Percentiles rank a stretch among this genome's conserved stretches.
phyloP scores from a whole-genome alignment of 2,113 vertebrate species.

The Beaufortia kweichowensis region DNA sequence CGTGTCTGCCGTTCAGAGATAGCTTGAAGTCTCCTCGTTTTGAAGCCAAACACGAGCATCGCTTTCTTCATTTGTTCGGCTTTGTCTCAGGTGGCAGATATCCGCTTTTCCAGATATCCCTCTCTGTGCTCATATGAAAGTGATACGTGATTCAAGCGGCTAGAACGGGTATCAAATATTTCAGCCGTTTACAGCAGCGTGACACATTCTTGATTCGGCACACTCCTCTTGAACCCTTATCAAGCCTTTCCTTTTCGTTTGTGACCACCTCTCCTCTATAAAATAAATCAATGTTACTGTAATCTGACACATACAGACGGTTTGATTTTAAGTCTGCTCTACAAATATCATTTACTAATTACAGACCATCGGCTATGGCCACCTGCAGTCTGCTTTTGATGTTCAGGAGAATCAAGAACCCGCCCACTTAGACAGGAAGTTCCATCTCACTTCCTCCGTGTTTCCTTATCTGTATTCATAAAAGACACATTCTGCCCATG shows the following conservation, averaged over 20 bases:
- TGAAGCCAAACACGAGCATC: neutral
- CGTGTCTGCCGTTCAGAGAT: constrained; percentile 43
- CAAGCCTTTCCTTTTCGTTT: neutral
- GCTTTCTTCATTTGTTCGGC: constrained; percentile 29
- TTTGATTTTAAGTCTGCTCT: neutral
- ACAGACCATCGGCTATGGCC: too few species aligned
- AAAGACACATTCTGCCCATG: neutral
- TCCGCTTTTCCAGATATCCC: constrained; percentile 16
- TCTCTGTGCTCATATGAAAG: neutral
- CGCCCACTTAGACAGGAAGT: too few species aligned
- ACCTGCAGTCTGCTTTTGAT: too few species aligned
- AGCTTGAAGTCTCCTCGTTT: constrained; percentile 32
- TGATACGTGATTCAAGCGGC: constrained; percentile 15
- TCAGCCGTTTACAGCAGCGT: neutral
- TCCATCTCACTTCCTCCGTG: neutral
- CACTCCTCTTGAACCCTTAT: neutral
- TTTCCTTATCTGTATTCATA: neutral
- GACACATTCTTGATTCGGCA: neutral
- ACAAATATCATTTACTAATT: neutral
- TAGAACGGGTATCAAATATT: constrained; percentile 13
- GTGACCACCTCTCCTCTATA: neutral
- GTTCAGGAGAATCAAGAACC: too few species aligned
- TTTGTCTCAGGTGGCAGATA: constrained; percentile 31
- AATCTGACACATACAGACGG: neutral
- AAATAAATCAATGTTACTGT: neutral